Evolutionary conservation across 1,140 invertebrate genomes (phyloP), one percentile per base, ranked within the genome.

Genomic region (Sarcophaga bullata): DNA sequence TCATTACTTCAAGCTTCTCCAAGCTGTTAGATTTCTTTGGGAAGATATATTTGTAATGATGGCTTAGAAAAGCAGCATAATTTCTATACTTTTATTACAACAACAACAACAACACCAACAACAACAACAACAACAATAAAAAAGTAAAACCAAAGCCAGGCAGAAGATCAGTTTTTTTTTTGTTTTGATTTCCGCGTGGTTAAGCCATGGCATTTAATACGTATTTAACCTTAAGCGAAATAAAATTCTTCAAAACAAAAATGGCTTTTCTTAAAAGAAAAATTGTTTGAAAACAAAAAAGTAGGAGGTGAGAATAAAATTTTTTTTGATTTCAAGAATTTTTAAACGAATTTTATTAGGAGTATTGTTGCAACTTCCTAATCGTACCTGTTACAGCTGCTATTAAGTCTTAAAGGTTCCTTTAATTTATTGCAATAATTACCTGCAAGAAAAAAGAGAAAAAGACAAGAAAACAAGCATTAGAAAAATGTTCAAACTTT

Each of bases 181-280:
- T 62, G 62, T 19, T 68, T 19, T 72, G 62, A 72, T 72, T 72
- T 72, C 62, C 62, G 62, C 62, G 62, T 72, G 62, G 62, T 25
- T 72, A 19, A 72, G 37, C 62, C 62, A 72, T 25, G 19, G 7
- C 62, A 72, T 72, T 72, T 72, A 72, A 72, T 72, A 19, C 37
- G 17, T 72, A 72, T 72, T 72, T 72, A 72, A 72, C 62, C 62
- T 72, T 72, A 72, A 72, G 62, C 62, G 19, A 72, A 19, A 72
- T 25, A 72, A 72, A 72, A 19, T 15, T 62, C 19, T 72, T 72
- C 19, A 19, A 62, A 7, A 1, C 4, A 7, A 7, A n/a, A 17
- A 13, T 10, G 10, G 17, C 6, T 68, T n/a, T 68, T 68, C n/a
- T 68, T 68, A 19, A 62, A 7, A 1, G 15, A 7, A 7, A n/a